Conservation (phyloP, 2,888 invertebrate species). For the Eurytoma adleriae region DNA sequence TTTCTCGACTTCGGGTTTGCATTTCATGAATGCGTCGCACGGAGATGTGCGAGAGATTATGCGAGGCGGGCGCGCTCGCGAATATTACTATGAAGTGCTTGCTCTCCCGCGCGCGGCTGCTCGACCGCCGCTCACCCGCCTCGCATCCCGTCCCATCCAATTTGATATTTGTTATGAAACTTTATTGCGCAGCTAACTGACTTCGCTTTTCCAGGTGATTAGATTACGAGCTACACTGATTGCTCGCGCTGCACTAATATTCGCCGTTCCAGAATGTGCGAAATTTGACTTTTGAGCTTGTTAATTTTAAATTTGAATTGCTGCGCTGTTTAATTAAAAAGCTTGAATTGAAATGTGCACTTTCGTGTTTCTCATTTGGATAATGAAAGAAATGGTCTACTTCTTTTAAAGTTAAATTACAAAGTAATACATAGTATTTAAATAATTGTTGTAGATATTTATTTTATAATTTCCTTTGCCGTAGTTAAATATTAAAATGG, state of each 20-base stretch:
- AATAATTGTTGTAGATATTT: too few relatives aligned
- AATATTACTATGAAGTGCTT: conserved; percentile 37
- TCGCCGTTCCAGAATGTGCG: too few relatives aligned
- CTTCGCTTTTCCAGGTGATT: conserved; percentile 37
- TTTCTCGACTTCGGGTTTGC: conserved; percentile 19
- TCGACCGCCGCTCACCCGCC: not conserved
- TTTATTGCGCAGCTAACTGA: conserved; percentile 34
- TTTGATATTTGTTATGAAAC: conserved; percentile 45
- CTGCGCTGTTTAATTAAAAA: too few relatives aligned
- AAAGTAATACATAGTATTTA: too few relatives aligned
- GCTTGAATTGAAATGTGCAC: too few relatives aligned
- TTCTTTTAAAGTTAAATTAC: too few relatives aligned
- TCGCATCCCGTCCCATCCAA: conserved; percentile 9
- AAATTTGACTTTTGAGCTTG: too few relatives aligned
- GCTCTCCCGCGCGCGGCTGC: not conserved
- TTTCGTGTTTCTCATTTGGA: too few relatives aligned
- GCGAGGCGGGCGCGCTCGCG: conserved; percentile 11
- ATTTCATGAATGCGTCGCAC: conserved; percentile 19
- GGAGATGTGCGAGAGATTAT: conserved; percentile 43
- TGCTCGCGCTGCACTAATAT: not conserved
- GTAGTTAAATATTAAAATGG: too few relatives aligned
- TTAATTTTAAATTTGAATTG: too few relatives aligned
- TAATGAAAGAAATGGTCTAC: too few relatives aligned
- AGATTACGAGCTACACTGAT: conserved; percentile 25
- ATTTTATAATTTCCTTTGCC: too few relatives aligned